Evolutionary conservation across 1,140 invertebrate species (phyloP).

Genomic region (Trissolcus basalis): DNA sequence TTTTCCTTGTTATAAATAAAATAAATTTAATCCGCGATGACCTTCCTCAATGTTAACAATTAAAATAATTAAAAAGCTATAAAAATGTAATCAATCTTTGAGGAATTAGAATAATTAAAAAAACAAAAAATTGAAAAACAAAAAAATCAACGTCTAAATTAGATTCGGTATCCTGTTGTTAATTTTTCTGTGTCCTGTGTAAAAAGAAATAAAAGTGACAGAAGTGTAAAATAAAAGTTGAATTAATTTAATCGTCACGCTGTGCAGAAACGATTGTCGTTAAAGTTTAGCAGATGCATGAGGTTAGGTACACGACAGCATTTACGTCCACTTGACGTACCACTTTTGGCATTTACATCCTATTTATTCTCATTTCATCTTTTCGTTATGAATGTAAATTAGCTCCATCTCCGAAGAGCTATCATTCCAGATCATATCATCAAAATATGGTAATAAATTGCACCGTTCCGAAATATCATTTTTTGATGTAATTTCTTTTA

Average conservation of each 20-base stretch:
- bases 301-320: constrained; percentile 54
- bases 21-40: too few relatives aligned
- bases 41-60: too few relatives aligned
- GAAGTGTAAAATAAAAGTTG: constrained; percentile 23
- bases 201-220: neutral
- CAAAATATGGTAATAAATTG: constrained; percentile 29
- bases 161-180: neutral
- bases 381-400: constrained; percentile 60
- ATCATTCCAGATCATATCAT: constrained; percentile 37
- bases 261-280: constrained; percentile 49
- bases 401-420: constrained; percentile 40
- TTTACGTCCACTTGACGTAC: constrained; percentile 61
- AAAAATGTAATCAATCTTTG: too few relatives aligned
- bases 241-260: constrained; percentile 41
- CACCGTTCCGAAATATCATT: constrained; percentile 22
- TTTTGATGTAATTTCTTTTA: neutral
- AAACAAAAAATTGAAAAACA: too few relatives aligned
- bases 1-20: too few relatives aligned
- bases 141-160: neutral
- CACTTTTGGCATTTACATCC: constrained; percentile 62
- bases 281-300: constrained; percentile 57
- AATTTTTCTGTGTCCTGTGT: too few relatives aligned
- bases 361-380: constrained; percentile 61
- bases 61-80: too few relatives aligned
- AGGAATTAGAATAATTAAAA: too few relatives aligned